phyloP scores from a whole-genome alignment of 2,797 vertebrate species.

The Sebastes paucispinis region DNA sequence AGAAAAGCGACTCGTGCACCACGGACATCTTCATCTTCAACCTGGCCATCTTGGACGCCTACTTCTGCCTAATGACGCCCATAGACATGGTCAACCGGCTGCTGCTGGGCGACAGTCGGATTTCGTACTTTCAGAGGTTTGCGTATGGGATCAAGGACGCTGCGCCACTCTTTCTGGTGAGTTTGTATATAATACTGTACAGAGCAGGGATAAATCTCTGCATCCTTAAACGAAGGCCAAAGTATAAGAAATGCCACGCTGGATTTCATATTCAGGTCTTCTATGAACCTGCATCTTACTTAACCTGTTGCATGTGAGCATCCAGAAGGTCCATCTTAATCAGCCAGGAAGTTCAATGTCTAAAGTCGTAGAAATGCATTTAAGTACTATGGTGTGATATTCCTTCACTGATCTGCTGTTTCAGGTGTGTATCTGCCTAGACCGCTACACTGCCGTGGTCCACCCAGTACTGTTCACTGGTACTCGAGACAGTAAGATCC shows the following conservation, averaged over 20 bases:
- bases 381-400: too few species aligned
- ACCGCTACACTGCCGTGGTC: slow-evolving; percentile 82
- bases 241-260: too few species aligned
- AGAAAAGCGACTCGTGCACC: slow-evolving; percentile 68
- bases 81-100: slow-evolving; percentile 76
- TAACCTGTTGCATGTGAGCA: neutral
- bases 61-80: slow-evolving; percentile 81
- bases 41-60: slow-evolving; percentile 77
- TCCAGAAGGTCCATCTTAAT: too few species aligned
- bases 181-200: slow-evolving; percentile 7
- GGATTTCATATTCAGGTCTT: neutral
- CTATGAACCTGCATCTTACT: neutral
- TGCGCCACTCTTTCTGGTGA: slow-evolving; percentile 77
- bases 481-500: slow-evolving; percentile 72
- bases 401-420: neutral
- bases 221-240: neutral
- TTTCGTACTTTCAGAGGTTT: slow-evolving; percentile 78
- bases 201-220: neutral
- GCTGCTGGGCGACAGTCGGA: slow-evolving; percentile 45
- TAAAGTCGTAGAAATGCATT: too few species aligned
- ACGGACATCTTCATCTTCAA: slow-evolving; percentile 81
- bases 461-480: slow-evolving; percentile 76
- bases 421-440: slow-evolving; percentile 80
- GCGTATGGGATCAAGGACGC: slow-evolving; percentile 80
- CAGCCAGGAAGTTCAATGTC: too few species aligned